Percentiles rank a stretch among this genome's conserved stretches.
These are phyloP conservation scores for Phyllopteryx taeniolatus DNA, from an alignment of 2,113 vertebrate genomes.

Conservation along the genomic window DNA sequence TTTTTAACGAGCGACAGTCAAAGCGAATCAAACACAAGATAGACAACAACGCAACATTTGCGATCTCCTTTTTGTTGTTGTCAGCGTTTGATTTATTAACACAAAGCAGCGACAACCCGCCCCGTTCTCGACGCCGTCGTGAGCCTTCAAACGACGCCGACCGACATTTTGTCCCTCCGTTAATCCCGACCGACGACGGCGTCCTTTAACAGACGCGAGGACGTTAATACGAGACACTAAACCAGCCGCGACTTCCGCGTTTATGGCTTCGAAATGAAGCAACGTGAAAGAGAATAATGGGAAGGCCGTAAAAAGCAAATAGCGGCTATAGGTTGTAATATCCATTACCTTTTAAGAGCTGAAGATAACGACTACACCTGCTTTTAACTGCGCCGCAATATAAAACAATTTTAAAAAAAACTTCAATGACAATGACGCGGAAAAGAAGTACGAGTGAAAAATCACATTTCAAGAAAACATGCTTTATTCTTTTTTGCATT, in stretches of 20 bases:
- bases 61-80: too few species aligned
- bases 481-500: background rate
- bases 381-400: constrained; percentile 32
- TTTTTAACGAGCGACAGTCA: too few species aligned
- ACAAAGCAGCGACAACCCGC: too few species aligned
- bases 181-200: background rate
- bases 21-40: too few species aligned
- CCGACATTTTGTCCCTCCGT: background rate
- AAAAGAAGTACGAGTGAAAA: background rate
- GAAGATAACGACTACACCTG: constrained; percentile 33
- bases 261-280: constrained; percentile 24
- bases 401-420: constrained; percentile 5
- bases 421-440: background rate
- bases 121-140: too few species aligned
- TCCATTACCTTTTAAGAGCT: constrained; percentile 50
- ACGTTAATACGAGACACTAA: background rate
- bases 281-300: constrained; percentile 30
- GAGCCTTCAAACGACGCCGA: too few species aligned
- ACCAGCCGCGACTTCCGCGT: constrained; percentile 18
- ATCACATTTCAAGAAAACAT: background rate
- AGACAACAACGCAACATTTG: too few species aligned
- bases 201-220: background rate
- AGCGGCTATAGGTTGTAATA: constrained; percentile 15
- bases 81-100: too few species aligned
- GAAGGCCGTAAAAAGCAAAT: constrained; percentile 33